Evolutionary conservation across 2,797 vertebrate species (phyloP).

Genomic region (Semaprochilodus insignis): DNA sequence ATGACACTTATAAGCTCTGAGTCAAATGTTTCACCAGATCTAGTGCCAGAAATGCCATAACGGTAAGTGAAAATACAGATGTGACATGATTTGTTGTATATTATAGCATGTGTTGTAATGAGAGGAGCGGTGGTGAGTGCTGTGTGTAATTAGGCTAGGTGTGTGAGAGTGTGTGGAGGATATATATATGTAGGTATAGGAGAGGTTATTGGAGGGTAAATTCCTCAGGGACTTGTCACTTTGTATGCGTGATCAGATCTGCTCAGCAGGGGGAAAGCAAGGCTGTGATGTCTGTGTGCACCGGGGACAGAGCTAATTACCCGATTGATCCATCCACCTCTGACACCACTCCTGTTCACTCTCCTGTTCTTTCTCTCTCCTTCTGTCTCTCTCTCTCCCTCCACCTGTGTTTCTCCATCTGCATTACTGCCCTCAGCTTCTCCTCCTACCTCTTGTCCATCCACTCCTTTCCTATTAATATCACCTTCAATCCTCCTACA

Average conservation of each 20-base stretch:
- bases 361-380: conserved; percentile 1
- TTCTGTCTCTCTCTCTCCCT: conserved; percentile 3
- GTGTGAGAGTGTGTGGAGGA: conserved; percentile 4
- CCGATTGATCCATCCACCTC: conserved; percentile 73
- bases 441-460: background rate
- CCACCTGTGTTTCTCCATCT: background rate
- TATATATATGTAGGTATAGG: conserved; percentile 25
- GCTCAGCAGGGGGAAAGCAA: conserved; percentile 70
- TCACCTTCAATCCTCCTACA: background rate
- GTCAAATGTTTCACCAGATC: background rate
- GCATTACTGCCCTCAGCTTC: background rate
- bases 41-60: background rate
- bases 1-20: background rate
- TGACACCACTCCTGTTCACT: conserved; percentile 61
- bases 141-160: background rate
- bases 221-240: conserved; percentile 61
- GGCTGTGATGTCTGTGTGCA: conserved; percentile 65
- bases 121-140: background rate
- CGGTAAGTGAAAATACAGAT: background rate
- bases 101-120: background rate
- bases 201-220: conserved; percentile 55
- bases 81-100: background rate
- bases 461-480: background rate
- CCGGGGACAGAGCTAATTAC: conserved; percentile 75
- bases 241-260: conserved; percentile 65